These are phyloP conservation scores for Petrocephalus zakoni DNA, from an alignment of 2,113 vertebrate species.

Conservation along the genomic window DNA sequence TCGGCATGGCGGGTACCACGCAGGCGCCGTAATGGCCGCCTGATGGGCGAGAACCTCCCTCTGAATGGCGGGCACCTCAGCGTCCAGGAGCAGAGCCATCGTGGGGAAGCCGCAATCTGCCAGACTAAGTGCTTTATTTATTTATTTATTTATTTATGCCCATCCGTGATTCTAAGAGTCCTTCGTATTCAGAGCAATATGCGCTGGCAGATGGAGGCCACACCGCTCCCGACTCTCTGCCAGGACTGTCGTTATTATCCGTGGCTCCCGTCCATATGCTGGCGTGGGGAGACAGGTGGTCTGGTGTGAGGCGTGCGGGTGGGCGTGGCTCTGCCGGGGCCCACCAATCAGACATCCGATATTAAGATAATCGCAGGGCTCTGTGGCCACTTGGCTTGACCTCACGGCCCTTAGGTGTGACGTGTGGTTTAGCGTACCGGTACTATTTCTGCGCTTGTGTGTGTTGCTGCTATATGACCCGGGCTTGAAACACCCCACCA, in stretches of 20 bases:
- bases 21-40: background rate
- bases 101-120: background rate
- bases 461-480: background rate
- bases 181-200: constrained; percentile 30
- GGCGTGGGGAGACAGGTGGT: constrained; percentile 34
- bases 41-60: background rate
- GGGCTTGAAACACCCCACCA: background rate
- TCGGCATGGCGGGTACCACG: background rate
- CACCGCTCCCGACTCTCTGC: constrained; percentile 26
- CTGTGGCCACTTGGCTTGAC: background rate
- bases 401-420: background rate
- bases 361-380: background rate
- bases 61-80: background rate
- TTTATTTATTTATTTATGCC: background rate
- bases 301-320: background rate
- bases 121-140: background rate
- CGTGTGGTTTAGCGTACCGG: background rate
- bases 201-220: constrained; percentile 34
- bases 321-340: background rate
- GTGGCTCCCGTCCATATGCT: constrained; percentile 40
- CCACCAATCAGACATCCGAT: too few relatives aligned
- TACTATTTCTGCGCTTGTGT: background rate
- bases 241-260: constrained; percentile 35
- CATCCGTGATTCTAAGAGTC: background rate
- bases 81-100: background rate